Base-by-base conservation (phyloP, 2,888 invertebrate species). In the Notodonta ziczac region DNA sequence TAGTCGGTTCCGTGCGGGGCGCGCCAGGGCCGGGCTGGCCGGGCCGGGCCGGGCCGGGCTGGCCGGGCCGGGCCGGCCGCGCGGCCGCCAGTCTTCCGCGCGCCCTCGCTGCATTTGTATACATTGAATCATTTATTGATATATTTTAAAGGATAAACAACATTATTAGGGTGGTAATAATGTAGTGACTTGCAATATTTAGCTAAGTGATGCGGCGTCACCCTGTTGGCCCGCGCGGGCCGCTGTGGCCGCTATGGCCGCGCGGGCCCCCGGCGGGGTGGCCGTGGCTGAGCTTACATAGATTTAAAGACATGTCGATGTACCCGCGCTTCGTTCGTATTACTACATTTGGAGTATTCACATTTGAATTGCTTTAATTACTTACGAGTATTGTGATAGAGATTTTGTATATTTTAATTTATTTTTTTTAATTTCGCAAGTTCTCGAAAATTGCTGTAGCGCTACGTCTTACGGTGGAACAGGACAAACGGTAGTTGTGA, bases 331-430 rank as follows among this genome's bases (percentile, higher is more conserved):
- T 87, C 84, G 83, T 86, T 87, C 83, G 86, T 88, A 88, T 89
- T 87, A 87, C 90, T 86, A 90, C 87, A 84, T 90, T 90, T 89
- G 91, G 91, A 92, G 91, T 91, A 91, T 93, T 93, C 92, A 93
- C 92, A 91, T 87, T 89, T 91, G 91, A 90, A 91, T 93, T 86
- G 93, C 93, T 93, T 93, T 93, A 93, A 93, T 93, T 93, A 93
- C 93, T 93, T 93, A 93, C 93, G 91, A 93, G 93, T 93, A 93
- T 93, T 93, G 93, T 93, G 93, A 93, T 93, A 93, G 93, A 93
- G 92, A 92, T 93, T 92, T 93, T 93, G 93, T 93, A 93, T 93
- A 93, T 92, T 93, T 91, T 93, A 93, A 93, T 93, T 93, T 93
- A 93, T 93, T 93, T 91, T 89, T 91, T 91, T 88, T 89, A 90